A percentile compares a stretch with the other conserved stretches of the same genome.
These are phyloP conservation scores for Turnix velox DNA, from an alignment of 2,113 vertebrate species.

Conservation along the genomic window DNA sequence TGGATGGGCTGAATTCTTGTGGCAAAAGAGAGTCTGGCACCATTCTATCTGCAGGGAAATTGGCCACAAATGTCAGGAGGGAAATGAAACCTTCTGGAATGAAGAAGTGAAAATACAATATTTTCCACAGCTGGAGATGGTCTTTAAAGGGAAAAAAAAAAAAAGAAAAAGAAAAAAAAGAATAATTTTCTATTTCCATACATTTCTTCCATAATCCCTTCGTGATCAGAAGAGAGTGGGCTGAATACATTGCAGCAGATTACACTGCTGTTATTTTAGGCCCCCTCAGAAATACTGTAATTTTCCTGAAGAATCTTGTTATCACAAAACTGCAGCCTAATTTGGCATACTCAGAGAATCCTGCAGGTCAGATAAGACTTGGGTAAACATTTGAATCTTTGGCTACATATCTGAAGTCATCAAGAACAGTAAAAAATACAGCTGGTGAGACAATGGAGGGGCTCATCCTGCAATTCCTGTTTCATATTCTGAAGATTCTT, in stretches of 20 bases:
- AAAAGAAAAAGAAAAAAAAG: background rate
- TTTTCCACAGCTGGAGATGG: constrained; percentile 26
- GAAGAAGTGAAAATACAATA: background rate
- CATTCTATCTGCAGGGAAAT: background rate
- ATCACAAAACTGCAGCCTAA: background rate
- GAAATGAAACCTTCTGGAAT: background rate
- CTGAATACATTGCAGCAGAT: constrained; percentile 4
- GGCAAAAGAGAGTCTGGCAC: background rate
- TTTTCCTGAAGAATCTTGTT: constrained; percentile 36
- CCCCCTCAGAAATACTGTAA: constrained; percentile 10
- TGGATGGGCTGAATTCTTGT: background rate
- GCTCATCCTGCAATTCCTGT: background rate
- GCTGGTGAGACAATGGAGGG: background rate
- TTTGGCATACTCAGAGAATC: background rate
- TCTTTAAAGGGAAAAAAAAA: background rate
- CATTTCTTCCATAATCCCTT: background rate
- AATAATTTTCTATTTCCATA: constrained; percentile 25
- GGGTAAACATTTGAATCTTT: constrained; percentile 8
- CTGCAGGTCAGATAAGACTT: background rate
- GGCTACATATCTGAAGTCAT: background rate
- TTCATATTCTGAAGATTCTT: background rate
- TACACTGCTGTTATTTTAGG: constrained; percentile 19
- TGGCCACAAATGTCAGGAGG: background rate
- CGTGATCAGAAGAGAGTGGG: constrained; percentile 18
- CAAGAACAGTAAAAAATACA: background rate